Evolutionary conservation across 2,113 vertebrate genomes (phyloP), one percentile per base, ranked within the genome.

Genomic region (Mus spicilegus): DNA sequence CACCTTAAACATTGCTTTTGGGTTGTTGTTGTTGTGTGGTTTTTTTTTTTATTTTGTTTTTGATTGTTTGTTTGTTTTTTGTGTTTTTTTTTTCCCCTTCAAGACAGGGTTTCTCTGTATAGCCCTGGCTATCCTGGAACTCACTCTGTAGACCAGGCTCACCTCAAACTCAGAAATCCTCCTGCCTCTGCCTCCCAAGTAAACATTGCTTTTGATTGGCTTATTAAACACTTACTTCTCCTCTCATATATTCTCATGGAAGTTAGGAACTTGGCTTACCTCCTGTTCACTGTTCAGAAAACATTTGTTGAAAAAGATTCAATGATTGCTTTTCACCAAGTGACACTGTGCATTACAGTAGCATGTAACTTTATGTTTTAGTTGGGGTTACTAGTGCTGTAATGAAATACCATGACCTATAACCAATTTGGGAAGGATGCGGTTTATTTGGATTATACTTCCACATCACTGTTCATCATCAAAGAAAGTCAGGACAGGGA

Each of bases 281-380:
- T 67, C 77, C 30, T 1, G 56, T 8, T 58, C 54, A 87, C 16
- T 39, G 7, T 54, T 72, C n/a, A 95, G 84, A 65, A 63, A 93
- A 73, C 39, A 84, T 58, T 80, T 94, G 7, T 69, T 72, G 4
- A 90, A 90, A 95, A 94, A 17, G 7, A 24, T 87, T 54, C 2
- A 88, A 24, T 54, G 13, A 89, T 12, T 80, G 39, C 10, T 89
- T 97, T 95, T 61, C 56, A 72, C 87, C 65, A 88, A 90, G 28
- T 80, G 78, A 82, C 93, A 33, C 33, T 91, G 42, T 20, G 13
- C 73, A 73, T 87, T 90, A 88, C n/a, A 90, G 42, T 49, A 82
- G 42, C 80, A 91, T 82, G 19, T 72, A 92, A 13, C 49, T 90
- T 87, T 42, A 73, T 24, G 19, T 75, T 39, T 75, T 56, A 22